Conservation (phyloP, 2,113 vertebrate species). For the Bolborhynchus lineola region DNA sequence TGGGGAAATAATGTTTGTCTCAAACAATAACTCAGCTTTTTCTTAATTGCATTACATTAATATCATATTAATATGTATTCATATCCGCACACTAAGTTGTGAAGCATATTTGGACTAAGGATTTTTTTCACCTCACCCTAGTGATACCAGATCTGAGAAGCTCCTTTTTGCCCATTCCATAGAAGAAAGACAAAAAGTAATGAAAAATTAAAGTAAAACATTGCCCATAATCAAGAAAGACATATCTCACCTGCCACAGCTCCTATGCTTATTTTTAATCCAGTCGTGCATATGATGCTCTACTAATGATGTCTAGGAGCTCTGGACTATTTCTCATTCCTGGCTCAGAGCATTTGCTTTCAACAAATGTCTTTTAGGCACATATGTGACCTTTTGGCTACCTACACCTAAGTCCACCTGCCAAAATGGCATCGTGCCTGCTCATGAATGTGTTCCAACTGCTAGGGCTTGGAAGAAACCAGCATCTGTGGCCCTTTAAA, state of each 20-base stretch:
- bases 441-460: neutral
- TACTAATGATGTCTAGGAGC: neutral
- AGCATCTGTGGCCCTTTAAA: neutral
- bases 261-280: neutral
- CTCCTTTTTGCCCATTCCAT: neutral
- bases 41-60: constrained; percentile 56
- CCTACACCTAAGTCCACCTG: neutral
- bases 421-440: neutral
- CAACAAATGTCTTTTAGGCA: constrained; percentile 21
- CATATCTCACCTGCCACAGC: neutral
- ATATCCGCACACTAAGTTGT: neutral
- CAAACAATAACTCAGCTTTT: constrained; percentile 60
- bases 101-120: neutral
- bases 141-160: neutral
- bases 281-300: neutral
- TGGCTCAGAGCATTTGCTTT: constrained; percentile 11
- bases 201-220: neutral
- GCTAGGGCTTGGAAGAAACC: neutral
- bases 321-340: neutral
- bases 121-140: neutral
- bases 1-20: constrained; percentile 59
- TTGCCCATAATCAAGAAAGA: neutral
- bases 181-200: neutral
- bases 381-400: constrained; percentile 5
- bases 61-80: constrained; percentile 45